Evolutionary conservation across 2,113 vertebrate genomes (phyloP), one percentile per base, ranked within the genome.

Genomic region (Poeciliopsis occidentalis): DNA sequence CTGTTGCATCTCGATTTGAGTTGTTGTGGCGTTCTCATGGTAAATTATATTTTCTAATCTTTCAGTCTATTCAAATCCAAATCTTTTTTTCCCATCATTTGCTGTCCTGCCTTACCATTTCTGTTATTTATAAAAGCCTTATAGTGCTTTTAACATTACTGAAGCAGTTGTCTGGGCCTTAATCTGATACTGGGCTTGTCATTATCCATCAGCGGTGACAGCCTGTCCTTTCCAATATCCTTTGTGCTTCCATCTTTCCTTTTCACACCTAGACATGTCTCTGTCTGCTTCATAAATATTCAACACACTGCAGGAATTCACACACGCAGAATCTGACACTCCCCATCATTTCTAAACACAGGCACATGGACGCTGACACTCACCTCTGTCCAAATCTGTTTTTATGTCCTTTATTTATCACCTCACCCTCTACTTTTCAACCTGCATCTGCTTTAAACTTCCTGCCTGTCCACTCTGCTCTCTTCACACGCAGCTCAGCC

Each of bases 211-310:
- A 91, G 81, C 91, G 78, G 75, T 86, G 87, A 91, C 75, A 86
- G 77, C 84, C 81, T 90, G 79, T 91, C 82, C 81, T 60, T 74
- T 89, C 79, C 88, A 81, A 92, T 93, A 87, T 88, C 83, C 91
- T 81, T 76, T 68, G 80, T 78, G 60, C 65, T 65, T 82, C 88
- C 85, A 78, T 88, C 85, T 82, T 63, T 77, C 22, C 69, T 60
- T 79, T 78, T 87, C 41, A 5, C 80, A 76, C 74, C 78, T 68
- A 73, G 63, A 85, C 86, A 73, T 80, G 62, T 84, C 79, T 83
- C 75, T 12, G 67, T 57, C 72, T 70, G 67, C 75, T 81, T 89
- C 85, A 94, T 95, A 91, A 94, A 94, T 94, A 94, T 94, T 94
- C 90, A 94, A 65, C 29, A 63, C 41, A 63, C 67, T 39, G 27